Base-by-base conservation (phyloP, 37 sponge, comb jelly and placozoan species). In the Tethya wilhelma region DNA sequence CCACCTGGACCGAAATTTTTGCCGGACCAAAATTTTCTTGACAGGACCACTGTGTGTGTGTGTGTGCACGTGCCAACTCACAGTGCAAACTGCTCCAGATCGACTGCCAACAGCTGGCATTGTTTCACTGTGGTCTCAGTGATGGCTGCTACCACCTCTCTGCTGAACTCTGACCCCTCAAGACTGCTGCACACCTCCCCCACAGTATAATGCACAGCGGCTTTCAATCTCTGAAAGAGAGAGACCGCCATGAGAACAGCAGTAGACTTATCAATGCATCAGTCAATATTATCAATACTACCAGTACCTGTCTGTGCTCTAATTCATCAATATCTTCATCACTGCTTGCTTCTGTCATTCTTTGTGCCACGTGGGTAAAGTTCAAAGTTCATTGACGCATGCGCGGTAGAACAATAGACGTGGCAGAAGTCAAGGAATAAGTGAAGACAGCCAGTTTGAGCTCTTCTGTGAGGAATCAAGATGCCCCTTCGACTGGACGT, bases 401-500 rank as follows among this genome's bases (percentile, higher is more conserved):
- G 77, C 45, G 43, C 64, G 62, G 38, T 28, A 71, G 45, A 23
- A 29, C 6, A 14, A 49, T 40, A 14, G 9, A 75, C 75, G 75
- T 75, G 60, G 60, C 75, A 58, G 38, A 12, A 34, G 20, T 8
- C 9, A 38, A 69, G 70, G n/a, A n/a, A n/a, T n/a, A n/a, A n/a
- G n/a, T n/a, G n/a, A n/a, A n/a, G n/a, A n/a, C n/a, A n/a, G n/a
- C n/a, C n/a, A n/a, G n/a, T n/a, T n/a, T n/a, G n/a, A n/a, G 17
- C 12, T 42, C 41, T 42, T 4, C 12, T 3, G 2, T 22, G 44
- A 40, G 29, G 44, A 45, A 29, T 38, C 70, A 56, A 69, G 57
- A 93, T 93, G 96, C 96, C 96, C 73, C 84, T 95, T 39, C 69
- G 90, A 66, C 82, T 95, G 42, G 96, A 95, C 64, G 83, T 95